Percentiles rank a stretch among this genome's conserved stretches.
Conservation (phyloP, 2,888 invertebrate genomes). For the Zhengitettix transpicula region DNA sequence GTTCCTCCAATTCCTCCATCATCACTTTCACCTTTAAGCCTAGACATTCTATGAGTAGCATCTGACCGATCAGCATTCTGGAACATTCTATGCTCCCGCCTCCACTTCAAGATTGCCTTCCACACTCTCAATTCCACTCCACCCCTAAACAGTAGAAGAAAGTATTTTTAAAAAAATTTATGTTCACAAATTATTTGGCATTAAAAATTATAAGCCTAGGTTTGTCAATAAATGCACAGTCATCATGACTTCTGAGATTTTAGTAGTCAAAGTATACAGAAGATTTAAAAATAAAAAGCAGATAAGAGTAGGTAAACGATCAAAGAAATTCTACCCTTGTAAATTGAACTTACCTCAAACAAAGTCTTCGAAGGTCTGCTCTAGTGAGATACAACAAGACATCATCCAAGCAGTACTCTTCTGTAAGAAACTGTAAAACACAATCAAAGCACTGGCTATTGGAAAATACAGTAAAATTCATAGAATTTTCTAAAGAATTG, state of each 20-base stretch:
- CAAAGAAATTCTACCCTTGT: not conserved
- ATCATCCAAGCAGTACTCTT: conserved; percentile 67
- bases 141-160: conserved; percentile 35
- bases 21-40: not conserved
- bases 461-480: too few relatives aligned
- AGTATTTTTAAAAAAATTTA: not conserved
- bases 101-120: conserved; percentile 56
- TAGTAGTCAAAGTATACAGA: too few relatives aligned
- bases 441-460: not conserved
- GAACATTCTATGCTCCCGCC: conserved; percentile 18
- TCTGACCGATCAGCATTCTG: not conserved
- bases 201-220: too few relatives aligned
- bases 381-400: conserved; percentile 61
- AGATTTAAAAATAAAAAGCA: too few relatives aligned
- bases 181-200: too few relatives aligned
- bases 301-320: not conserved
- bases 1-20: not conserved
- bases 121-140: conserved; percentile 73
- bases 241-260: too few relatives aligned
- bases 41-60: not conserved
- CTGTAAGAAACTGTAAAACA: conserved; percentile 37
- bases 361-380: conserved; percentile 64
- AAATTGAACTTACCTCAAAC: conserved; percentile 44
- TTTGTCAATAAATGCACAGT: too few relatives aligned
- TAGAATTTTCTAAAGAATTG: too few relatives aligned